These are phyloP conservation scores for Lycophotia porphyrea DNA, from an alignment of 2,888 invertebrate species.

Conservation along the genomic window DNA sequence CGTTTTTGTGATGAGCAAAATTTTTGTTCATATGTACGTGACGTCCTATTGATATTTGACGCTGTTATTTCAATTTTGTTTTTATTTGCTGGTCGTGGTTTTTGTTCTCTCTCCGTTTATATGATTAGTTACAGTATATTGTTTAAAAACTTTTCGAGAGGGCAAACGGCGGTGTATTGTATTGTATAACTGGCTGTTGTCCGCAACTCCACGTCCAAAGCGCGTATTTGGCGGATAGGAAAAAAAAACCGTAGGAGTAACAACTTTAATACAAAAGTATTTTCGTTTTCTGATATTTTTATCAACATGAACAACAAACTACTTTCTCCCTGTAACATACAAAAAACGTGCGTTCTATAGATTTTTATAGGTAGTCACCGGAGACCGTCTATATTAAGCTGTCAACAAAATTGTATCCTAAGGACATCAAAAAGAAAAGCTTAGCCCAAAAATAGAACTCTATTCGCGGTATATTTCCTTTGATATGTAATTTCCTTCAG, in stretches of 20 bases:
- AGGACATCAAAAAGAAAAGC: not conserved
- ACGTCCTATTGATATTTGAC: not conserved
- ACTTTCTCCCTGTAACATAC: too few relatives aligned
- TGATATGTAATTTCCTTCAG: constrained; percentile 43
- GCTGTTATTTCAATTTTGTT: not conserved
- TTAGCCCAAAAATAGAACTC: constrained; percentile 14
- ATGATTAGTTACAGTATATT: not conserved
- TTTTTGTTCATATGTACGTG: not conserved
- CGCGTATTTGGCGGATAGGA: too few relatives aligned
- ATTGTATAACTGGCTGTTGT: too few relatives aligned
- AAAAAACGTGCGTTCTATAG: not conserved
- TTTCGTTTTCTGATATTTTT: too few relatives aligned
- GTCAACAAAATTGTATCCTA: not conserved
- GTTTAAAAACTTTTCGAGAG: not conserved
- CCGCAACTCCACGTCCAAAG: too few relatives aligned
- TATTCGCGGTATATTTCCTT: not conserved
- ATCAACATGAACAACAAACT: too few relatives aligned
- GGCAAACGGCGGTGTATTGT: too few relatives aligned
- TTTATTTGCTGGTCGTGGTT: not conserved
- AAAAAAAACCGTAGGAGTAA: too few relatives aligned
- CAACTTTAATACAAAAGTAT: too few relatives aligned
- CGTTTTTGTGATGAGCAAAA: too few relatives aligned
- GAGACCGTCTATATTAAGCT: not conserved
- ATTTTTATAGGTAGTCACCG: not conserved
- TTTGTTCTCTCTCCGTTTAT: not conserved